Conservation (phyloP, 2,797 vertebrate genomes). For the Nannoperca australis region DNA sequence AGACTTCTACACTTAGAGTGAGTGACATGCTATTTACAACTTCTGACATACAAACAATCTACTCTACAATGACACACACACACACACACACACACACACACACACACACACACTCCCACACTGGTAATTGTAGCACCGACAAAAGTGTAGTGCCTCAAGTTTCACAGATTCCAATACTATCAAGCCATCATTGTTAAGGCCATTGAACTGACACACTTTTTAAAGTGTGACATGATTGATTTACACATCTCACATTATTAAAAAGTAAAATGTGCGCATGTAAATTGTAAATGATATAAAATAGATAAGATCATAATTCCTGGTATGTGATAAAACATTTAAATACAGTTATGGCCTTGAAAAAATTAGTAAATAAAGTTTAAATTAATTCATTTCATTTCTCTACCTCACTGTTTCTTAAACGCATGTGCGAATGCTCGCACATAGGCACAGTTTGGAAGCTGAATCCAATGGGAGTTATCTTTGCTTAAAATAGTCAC, state of each 20-base stretch:
- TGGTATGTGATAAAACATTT: not conserved
- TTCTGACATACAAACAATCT: conserved; percentile 11
- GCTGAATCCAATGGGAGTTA: conserved; percentile 42
- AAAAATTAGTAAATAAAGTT: not conserved
- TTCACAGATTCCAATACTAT: conserved; percentile 25
- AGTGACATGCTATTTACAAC: conserved; percentile 31
- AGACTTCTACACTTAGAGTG: not conserved
- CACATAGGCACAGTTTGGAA: not conserved
- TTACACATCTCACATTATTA: not conserved
- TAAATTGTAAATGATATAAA: not conserved
- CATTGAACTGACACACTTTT: not conserved
- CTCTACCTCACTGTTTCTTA: not conserved
- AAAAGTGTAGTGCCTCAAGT: not conserved
- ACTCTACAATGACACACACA: conserved; percentile 1
- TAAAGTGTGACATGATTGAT: not conserved
- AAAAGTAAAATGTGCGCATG: not conserved
- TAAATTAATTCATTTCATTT: not conserved
- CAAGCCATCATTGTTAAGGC: not conserved
- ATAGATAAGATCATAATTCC: not conserved
- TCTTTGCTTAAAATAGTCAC: conserved; percentile 68
- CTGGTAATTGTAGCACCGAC: not conserved
- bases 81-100: conserved; percentile 6
- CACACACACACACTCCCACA: not conserved
- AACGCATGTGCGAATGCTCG: not conserved
- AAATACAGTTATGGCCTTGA: not conserved